Percentiles rank a stretch among this genome's conserved stretches.
phyloP scores from a whole-genome alignment of 2,113 vertebrate species.

The Chloroceryle aenea region DNA sequence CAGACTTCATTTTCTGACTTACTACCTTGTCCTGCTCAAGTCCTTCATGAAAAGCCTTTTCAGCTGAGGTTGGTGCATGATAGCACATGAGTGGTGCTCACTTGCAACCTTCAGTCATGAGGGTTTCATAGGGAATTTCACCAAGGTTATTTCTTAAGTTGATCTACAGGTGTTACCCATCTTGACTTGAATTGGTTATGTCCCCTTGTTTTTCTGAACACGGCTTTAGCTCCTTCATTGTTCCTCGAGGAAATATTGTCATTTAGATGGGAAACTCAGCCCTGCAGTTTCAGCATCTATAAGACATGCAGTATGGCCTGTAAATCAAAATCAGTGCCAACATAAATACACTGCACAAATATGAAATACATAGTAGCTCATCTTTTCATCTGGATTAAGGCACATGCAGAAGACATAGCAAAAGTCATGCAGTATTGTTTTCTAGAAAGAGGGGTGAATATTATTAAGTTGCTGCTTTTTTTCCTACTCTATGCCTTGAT shows the following conservation, averaged over 20 bases:
- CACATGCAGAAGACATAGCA: not conserved
- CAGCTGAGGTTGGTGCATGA: not conserved
- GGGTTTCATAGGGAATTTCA: not conserved
- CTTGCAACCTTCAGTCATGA: not conserved
- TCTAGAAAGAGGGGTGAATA: not conserved
- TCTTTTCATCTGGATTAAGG: not conserved
- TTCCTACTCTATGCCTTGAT: not conserved
- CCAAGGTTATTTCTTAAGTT: not conserved
- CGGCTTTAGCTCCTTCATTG: not conserved
- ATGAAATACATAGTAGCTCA: not conserved
- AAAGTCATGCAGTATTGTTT: not conserved
- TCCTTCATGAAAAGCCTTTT: not conserved
- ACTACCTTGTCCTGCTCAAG: not conserved
- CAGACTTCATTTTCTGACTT: not conserved
- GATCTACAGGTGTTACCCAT: not conserved
- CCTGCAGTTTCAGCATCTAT: not conserved
- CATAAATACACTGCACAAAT: not conserved
- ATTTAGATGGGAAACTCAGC: not conserved
- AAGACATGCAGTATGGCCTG: accelerated
- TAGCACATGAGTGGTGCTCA: not conserved
- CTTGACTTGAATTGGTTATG: not conserved
- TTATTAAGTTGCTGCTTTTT: not conserved
- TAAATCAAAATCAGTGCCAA: not conserved
- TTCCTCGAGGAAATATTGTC: accelerated
- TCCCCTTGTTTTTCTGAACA: not conserved